Evolutionary conservation across 2,113 vertebrate genomes (phyloP), one percentile per base, ranked within the genome.

Genomic region (Accipiter cooperii): DNA sequence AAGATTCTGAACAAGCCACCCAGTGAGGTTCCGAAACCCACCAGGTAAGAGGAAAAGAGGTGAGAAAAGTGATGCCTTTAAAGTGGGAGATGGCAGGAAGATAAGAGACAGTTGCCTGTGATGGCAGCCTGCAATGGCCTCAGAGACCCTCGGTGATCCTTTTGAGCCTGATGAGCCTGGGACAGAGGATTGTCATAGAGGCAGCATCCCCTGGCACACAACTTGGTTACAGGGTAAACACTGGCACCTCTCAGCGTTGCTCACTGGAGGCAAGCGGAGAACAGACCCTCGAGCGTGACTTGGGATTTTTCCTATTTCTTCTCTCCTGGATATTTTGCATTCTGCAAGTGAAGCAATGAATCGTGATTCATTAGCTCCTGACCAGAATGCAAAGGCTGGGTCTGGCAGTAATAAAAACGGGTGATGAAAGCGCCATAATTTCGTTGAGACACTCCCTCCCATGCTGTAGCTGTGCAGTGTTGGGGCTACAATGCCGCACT

Each of bases 311-410:
- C 54, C 54, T 68, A 1, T 73, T 84, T 84, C 78, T 77, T 57
- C 36, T 68, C 70, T 42, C 70, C 22, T 33, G n/a, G 58, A 29
- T 85, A 38, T 82, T 95, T 57, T 88, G 42, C 74, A 78, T 88
- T 96, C 84, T 84, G 31, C 47, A 17, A 77, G 87, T 15, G 65
- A 73, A 82, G 75, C 12, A 22, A 49, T 22, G 63, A 34, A 31
- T 73, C 0, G 26, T 77, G 87, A 87, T 81, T 94, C 95, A 73
- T 84, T 66, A 81, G 47, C 58, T 90, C 79, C 82, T 90, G 93
- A 78, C n/a, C n/a, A 33, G 95, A 84, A 91, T 78, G 84, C 90
- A 95, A 69, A 88, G 60, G 7, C 75, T 65, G 75, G 34, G 28
- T 31, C 63, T 68, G 40, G 60, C 61, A 58, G 31, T 8, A 61